Evolutionary conservation across 2,113 vertebrate species (phyloP), one percentile per base, ranked within the genome.

Genomic region (Hemiprocne comata): DNA sequence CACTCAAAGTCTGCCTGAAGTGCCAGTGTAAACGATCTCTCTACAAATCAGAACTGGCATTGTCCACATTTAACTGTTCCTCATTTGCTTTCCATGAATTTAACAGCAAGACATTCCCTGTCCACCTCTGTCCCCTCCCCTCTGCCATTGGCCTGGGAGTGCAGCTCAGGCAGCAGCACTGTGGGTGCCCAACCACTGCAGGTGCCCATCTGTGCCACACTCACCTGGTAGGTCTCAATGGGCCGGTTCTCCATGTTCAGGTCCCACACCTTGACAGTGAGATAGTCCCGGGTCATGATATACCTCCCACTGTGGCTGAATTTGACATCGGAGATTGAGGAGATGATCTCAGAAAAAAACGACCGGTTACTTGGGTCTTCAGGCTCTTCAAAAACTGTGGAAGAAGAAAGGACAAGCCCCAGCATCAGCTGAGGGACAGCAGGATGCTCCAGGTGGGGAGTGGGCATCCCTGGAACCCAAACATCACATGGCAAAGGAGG

Each of bases 291-390:
- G 86, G 99, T 99, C 99, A 99, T 99, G 98, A 99, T 98, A 88
- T 99, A 99, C 92, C 99, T 98, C 72, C 99, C 99, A 10, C 98
- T 99, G 98, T 99, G 99, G 97, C 99, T 99, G 97, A 99, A 99
- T 96, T 99, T 99, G 71, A 99, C 99, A 34, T 99, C 99, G 2
- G 99, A 99, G 97, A 99, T 99, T 9, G 99, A 99, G 91, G 99
- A 99, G 98, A 99, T 99, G 95, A 99, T 99, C 98, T 99, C 99
- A 6, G 99, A 99, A 97, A 99, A 99, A 95, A 99, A 99, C 0
- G 99, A 99, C 42, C 99, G 98, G 83, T 99, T 99, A 96, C 99
- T 99, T 11, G 99, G 99, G 96, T 99, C 99, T 96, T 99, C 99
- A 0, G 99, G 99, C 97, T 99, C 99, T 93, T 99, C 99, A 74